These are phyloP conservation scores for Oophaga sylvatica DNA, from an alignment of 2,797 vertebrate species.

Conservation along the genomic window DNA sequence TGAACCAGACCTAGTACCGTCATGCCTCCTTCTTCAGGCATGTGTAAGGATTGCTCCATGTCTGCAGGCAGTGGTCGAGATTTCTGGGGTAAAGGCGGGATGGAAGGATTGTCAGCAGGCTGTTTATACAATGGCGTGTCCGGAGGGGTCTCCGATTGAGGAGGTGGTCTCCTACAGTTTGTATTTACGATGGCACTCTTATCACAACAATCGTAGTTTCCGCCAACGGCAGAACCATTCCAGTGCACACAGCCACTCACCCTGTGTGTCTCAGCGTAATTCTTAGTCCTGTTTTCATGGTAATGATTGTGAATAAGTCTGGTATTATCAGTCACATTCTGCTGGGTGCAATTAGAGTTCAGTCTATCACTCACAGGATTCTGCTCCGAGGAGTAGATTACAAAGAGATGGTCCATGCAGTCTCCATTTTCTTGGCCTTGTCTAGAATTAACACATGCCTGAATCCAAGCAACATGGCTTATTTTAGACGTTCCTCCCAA, in stretches of 20 bases:
- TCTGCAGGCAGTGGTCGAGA: constrained; percentile 76
- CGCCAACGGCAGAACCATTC: constrained; percentile 75
- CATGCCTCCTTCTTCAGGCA: constrained; percentile 80
- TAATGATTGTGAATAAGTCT: constrained; percentile 81
- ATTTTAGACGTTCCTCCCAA: constrained; percentile 81
- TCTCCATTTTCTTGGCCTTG: constrained; percentile 70
- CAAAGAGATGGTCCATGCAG: constrained; percentile 81
- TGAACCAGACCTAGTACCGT: constrained; percentile 77
- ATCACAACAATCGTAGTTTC: constrained; percentile 66
- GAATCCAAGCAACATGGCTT: constrained; percentile 84
- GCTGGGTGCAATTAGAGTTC: constrained; percentile 78
- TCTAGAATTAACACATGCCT: constrained; percentile 79
- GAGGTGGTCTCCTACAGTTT: constrained; percentile 76
- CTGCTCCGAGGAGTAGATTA: constrained; percentile 78
- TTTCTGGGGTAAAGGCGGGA: constrained; percentile 83
- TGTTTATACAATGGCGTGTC: constrained; percentile 75
- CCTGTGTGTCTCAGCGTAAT: constrained; percentile 67
- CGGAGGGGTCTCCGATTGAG: constrained; percentile 81
- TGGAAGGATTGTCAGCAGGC: constrained; percentile 60
- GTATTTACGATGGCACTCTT: constrained; percentile 69
- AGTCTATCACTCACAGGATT: constrained; percentile 69
- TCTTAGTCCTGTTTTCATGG: constrained; percentile 68
- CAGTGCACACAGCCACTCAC: constrained; percentile 70
- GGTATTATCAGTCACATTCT: constrained; percentile 73
- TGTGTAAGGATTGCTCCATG: constrained; percentile 76